Percentiles rank a stretch among this genome's conserved stretches.
These are phyloP conservation scores for Carcina quercana DNA, from an alignment of 2,888 invertebrate genomes.

Conservation along the genomic window DNA sequence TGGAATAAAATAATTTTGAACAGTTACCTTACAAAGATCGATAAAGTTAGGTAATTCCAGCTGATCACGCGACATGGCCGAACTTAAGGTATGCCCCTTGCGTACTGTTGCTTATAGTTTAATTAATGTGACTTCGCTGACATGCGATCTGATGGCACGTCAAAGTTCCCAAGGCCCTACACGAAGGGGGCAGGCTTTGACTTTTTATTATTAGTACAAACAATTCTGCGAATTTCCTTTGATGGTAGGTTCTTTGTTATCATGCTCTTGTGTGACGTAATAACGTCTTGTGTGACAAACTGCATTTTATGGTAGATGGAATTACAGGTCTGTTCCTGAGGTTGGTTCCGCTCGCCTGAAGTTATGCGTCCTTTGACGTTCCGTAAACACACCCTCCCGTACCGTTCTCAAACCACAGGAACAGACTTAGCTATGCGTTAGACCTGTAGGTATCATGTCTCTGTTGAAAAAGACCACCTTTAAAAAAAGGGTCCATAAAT, in stretches of 20 bases:
- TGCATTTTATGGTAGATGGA: too few species aligned
- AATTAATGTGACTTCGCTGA: constrained; percentile 50
- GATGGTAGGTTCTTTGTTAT: constrained; percentile 1
- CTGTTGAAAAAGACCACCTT: too few species aligned
- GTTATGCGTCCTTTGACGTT: too few species aligned
- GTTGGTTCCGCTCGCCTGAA: too few species aligned
- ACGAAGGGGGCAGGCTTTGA: constrained; percentile 11
- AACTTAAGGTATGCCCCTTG: constrained; percentile 53
- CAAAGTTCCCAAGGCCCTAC: constrained; percentile 1
- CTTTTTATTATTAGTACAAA: constrained; percentile 21
- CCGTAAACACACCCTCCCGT: too few species aligned
- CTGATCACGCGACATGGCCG: constrained; percentile 62
- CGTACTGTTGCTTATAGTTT: constrained; percentile 29
- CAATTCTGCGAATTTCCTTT: constrained; percentile 15
- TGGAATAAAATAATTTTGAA: constrained; percentile 60
- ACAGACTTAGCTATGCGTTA: too few species aligned
- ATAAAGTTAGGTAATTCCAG: constrained; percentile 56
- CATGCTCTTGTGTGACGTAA: constrained; percentile 12
- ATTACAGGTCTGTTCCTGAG: too few species aligned
- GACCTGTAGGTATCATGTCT: too few species aligned
- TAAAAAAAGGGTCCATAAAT: too few species aligned
- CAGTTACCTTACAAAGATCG: constrained; percentile 56
- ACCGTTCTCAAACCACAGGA: too few species aligned
- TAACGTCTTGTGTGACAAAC: too few species aligned
- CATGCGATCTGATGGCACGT: constrained; percentile 31